These are phyloP conservation scores for Hippoglossus hippoglossus DNA, from an alignment of 2,797 vertebrate genomes.

Conservation along the genomic window DNA sequence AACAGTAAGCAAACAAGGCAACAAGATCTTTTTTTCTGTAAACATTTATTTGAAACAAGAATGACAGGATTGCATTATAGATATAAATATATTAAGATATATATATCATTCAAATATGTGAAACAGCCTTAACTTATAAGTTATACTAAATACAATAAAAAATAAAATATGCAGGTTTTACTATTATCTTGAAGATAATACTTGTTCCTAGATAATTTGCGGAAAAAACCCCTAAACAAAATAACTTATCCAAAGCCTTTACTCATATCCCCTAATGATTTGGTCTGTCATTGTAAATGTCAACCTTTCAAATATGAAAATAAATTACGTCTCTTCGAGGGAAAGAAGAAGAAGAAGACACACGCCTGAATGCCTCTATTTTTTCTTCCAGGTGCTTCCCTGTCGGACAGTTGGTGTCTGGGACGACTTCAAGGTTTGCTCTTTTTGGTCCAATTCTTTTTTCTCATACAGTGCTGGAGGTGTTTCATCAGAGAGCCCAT, in stretches of 20 bases:
- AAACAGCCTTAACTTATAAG: conserved; percentile 24
- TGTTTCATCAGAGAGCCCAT: rapidly evolving
- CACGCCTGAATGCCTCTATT: no score
- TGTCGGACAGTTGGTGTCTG: not conserved
- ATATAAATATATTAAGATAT: conserved; percentile 47
- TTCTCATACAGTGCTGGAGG: conserved; percentile 21
- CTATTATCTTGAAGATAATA: not conserved
- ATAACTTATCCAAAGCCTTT: not conserved
- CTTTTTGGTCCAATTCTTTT: rapidly evolving
- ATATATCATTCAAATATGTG: conserved; percentile 37
- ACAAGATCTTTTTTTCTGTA: conserved; percentile 17
- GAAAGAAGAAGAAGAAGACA: no score
- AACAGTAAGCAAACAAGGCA: no score
- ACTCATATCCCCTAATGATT: not conserved
- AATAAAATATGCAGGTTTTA: conserved; percentile 39
- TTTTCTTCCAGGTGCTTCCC: not conserved
- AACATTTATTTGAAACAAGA: conserved; percentile 1
- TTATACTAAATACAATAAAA: conserved; percentile 49
- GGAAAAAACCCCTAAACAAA: not conserved
- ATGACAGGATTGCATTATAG: conserved; percentile 48
- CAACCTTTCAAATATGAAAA: not conserved
- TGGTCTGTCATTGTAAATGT: no score
- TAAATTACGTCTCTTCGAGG: no score
- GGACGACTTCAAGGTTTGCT: not conserved
- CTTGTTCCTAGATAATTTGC: not conserved